Evolutionary conservation across 2,797 vertebrate genomes (phyloP), one percentile per base, ranked within the genome.

Genomic region (Hoplostethus mediterraneus): DNA sequence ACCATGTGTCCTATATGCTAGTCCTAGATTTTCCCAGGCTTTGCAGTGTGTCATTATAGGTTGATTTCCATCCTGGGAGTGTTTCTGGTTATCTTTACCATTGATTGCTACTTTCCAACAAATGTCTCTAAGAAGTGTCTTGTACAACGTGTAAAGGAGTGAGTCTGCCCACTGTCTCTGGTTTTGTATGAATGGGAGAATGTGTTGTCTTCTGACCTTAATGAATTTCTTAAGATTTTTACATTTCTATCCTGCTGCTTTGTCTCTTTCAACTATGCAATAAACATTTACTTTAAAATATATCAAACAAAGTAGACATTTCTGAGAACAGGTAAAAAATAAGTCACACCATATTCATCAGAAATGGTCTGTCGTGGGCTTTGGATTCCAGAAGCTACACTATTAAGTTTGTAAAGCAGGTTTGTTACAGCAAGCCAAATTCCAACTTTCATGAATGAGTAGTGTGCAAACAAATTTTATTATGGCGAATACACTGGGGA

Each of bases 231-330:
- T 40, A 54, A 64, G 11, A 80, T 72, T 71, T 77, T 80, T 63
- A 58, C 31, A 77, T 75, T 82, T 81, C 56, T 74, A 59, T 71
- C 77, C 7, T 30, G 21, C 57, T 61, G 63, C 68, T 79, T 40
- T 65, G 6, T 80, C 47, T 80, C 47, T 81, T 71, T 36, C 69
- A 25, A 61, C 36, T 61, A 81, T 83, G 53, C 64, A 91, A 89
- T 92, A 87, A 92, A 80, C 8, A 58, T 81, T 75, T 75, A 82
- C 79, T 36, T 73, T 76, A 45, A 68, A 70, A n/a, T 60, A 12
- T 6, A 21, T 2, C 16, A 6, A 52, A 17, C 21, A 21, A 21
- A 21, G 21, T 44, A 12, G 1, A 58, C 2, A 0, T 47, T 70
- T 42, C 16, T 54, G 0, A 49, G 40, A 14, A 4, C 3, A 2